Base-by-base conservation (phyloP, 2,888 invertebrate genomes). In the Fragum whitleyi region DNA sequence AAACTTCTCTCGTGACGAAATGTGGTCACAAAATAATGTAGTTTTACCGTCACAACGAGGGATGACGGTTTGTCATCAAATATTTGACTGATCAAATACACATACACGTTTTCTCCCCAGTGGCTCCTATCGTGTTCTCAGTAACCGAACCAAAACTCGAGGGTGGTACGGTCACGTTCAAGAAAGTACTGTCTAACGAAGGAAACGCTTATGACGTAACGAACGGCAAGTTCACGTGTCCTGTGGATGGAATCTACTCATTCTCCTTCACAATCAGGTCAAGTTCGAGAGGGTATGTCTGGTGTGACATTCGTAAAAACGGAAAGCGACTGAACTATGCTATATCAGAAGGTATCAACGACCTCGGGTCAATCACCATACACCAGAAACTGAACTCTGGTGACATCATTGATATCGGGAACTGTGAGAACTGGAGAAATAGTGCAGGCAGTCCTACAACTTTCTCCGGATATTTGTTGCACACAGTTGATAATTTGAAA, bases 171-270 rank as follows among this genome's bases (percentile, higher is more conserved):
- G n/a, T 21, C 14, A 19, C 28, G 5, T 59, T 59, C 59, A 9
- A 5, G 11, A 28, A 23, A 23, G 28, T 59, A 6, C 59, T 26
- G 5, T 11, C 21, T 7, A 59, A 59, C 59, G 59, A 26, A 28
- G 59, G 59, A 6, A 19, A 28, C 5, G 59, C 59, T 28, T 59
- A 59, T 21, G 19, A 59, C 28, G 59, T 59, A 23, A 19, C 11
- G 7, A 59, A 23, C 14, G 59, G 59, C 11, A 59, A 28, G 28
- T 59, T 59, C 28, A 59, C 59, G 59, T 59, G 59, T 19, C 23
- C 26, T 28, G 59, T 26, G 21, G 9, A 23, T 26, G 59, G 59
- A 11, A 59, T 59, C 9, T 59, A 59, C 59, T 11, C 21, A 14
- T 59, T 59, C 26, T 26, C 59, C 6, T 28, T 59, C 14, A 28